phyloP scores from a whole-genome alignment of 2,888 invertebrate species.

The Gryllus longicercus region DNA sequence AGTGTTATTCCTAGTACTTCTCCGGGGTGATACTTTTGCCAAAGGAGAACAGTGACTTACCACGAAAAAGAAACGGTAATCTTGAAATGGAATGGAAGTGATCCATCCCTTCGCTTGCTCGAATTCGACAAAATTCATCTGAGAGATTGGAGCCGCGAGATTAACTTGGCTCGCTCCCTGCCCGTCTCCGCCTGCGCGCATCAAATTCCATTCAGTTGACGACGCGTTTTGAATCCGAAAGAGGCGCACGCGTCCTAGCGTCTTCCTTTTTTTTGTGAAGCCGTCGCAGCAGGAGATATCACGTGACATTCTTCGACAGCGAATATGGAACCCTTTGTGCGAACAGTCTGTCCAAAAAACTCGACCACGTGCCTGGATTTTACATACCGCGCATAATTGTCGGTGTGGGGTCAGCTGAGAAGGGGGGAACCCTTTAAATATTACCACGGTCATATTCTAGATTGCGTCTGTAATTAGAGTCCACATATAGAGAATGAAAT shows the following conservation, averaged over 20 bases:
- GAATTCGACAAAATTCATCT: neutral
- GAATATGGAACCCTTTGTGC: neutral
- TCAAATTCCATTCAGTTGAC: conserved; percentile 7
- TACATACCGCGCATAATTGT: too few species aligned
- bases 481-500: too few species aligned
- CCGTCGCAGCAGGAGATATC: neutral
- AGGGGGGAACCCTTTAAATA: too few species aligned
- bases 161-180: neutral
- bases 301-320: conserved; percentile 10
- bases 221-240: conserved; percentile 17
- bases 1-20: too few species aligned
- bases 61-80: neutral
- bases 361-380: too few species aligned
- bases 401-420: too few species aligned
- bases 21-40: too few species aligned
- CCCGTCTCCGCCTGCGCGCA: neutral
- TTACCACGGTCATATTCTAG: too few species aligned
- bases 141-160: neutral
- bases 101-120: neutral
- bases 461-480: too few species aligned
- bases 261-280: neutral
- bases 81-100: neutral
- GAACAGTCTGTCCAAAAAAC: neutral
- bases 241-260: neutral
- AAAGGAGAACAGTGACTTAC: too few species aligned